Percentiles rank a stretch among this genome's conserved stretches.
phyloP scores from a whole-genome alignment of 1,140 invertebrate species.

The Mizuhopecten yessoensis region DNA sequence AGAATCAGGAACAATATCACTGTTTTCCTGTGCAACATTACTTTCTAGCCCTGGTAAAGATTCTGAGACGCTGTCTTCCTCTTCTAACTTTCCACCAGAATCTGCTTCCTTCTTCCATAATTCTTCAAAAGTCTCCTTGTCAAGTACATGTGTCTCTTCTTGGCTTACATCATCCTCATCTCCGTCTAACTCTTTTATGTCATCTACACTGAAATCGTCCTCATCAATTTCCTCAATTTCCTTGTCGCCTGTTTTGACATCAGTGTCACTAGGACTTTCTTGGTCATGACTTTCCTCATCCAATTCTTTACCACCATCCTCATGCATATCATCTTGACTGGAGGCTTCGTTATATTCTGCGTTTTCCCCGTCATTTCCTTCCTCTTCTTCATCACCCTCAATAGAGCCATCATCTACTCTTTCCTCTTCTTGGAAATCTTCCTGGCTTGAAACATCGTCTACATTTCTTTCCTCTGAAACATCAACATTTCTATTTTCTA shows the following conservation, averaged over 20 bases:
- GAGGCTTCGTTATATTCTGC: conserved; percentile 14
- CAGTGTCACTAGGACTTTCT: neutral
- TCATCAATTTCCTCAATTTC: conserved; percentile 53
- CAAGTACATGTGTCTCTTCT: conserved; percentile 25
- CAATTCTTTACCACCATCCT: neutral
- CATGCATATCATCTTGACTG: neutral
- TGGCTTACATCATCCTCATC: neutral
- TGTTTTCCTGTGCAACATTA: neutral
- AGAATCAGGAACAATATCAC: neutral
- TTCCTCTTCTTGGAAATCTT: conserved; percentile 43
- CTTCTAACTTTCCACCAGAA: conserved; percentile 20
- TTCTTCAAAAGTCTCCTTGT: conserved; percentile 44
- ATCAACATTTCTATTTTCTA: conserved; percentile 13
- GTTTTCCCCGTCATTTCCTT: conserved; percentile 5
- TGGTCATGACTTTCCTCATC: neutral
- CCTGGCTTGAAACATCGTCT: conserved; percentile 36
- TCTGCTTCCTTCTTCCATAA: conserved; percentile 46
- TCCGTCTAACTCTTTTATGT: conserved; percentile 30
- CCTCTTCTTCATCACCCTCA: neutral
- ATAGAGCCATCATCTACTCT: neutral
- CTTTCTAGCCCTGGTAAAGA: neutral
- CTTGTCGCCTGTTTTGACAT: conserved; percentile 10
- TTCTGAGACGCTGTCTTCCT: conserved; percentile 46
- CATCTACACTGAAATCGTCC: conserved; percentile 52
- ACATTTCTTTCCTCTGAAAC: conserved; percentile 9